Percentiles rank a stretch among this genome's conserved stretches.
phyloP scores from a whole-genome alignment of 2,888 invertebrate species.

The Drosophila nr. fundita region DNA sequence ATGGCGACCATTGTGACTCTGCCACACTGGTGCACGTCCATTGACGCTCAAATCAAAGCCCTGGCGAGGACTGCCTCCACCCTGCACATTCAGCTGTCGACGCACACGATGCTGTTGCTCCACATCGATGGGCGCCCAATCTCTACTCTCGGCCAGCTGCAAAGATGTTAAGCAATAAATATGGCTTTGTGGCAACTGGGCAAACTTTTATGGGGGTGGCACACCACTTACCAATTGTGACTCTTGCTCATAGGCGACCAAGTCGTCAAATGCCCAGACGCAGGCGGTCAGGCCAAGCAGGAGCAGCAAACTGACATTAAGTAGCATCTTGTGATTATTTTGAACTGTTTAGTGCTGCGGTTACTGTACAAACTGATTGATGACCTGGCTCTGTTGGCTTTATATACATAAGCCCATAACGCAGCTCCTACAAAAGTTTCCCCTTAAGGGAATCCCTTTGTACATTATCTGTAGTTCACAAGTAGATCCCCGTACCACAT shows the following conservation, averaged over 20 bases:
- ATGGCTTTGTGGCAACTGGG: background rate
- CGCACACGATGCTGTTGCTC: conserved; percentile 30
- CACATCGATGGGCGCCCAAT: background rate
- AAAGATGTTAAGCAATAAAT: conserved; percentile 1
- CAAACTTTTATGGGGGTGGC: background rate
- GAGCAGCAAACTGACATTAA: conserved; percentile 13
- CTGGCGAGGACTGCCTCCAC: conserved; percentile 69
- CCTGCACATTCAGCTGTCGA: conserved; percentile 59
- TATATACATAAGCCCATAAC: conserved; percentile 6
- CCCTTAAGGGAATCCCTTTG: conserved; percentile 36
- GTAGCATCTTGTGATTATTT: conserved; percentile 26
- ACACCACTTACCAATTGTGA: conserved; percentile 14
- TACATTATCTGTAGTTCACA: conserved; percentile 23
- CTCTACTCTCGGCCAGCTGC: conserved; percentile 2
- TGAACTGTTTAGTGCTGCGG: background rate
- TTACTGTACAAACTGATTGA: background rate
- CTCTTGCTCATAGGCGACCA: background rate
- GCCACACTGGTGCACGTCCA: conserved; percentile 76
- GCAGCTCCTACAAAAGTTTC: conserved; percentile 22
- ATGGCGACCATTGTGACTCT: conserved; percentile 76
- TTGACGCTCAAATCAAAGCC: conserved; percentile 71
- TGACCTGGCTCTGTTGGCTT: background rate
- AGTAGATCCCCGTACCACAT: conserved; percentile 52
- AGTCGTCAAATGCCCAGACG: conserved; percentile 17
- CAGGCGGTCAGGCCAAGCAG: conserved; percentile 14